Base-by-base conservation (phyloP, 2,797 vertebrate species). In the Poeciliopsis paucimaculata region DNA sequence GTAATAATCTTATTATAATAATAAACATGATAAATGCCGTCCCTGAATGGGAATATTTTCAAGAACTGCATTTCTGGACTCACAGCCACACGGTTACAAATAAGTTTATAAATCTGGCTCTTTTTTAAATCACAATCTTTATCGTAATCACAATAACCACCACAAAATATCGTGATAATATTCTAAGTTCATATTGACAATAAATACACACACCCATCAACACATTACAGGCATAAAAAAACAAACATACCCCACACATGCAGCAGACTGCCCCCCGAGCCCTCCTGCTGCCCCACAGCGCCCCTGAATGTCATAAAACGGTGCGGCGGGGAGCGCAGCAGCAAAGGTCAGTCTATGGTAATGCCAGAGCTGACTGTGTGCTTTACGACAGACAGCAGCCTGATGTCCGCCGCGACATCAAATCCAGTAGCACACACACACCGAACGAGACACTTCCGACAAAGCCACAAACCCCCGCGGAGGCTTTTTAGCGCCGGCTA, bases 261-360 rank as follows among this genome's bases (percentile, higher is more conserved):
- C 86, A 89, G 87, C 88, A 87, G 87, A 84, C 91, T 86, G 66
- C 86, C 84, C 81, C 84, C 78, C 15, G 0, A 18, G n/a, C 45
- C 89, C 82, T 79, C 85, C 84, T 79, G 76, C 80, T 92, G 89
- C 89, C 90, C 92, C 90, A 93, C 90, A 76, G 88, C 71, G 83
- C 84, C 90, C 79, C 89, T 93, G 92, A 95, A 95, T 94, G 94
- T 94, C 94, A 95, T 89, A 93, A 91, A 84, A 87, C 78, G 86
- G 64, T 93, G 91, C 91, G 88, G 92, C 90, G 86, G 90, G 92
- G 89, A 93, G 92, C 71, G 88, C 85, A 83, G 87, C 89, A 45
- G 88, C 91, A 95, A 95, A 95, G 94, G 95, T 95, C 94, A 95
- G 91, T 87, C 91, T 94, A 95, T 95, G 95, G 93, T 94, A 95